Evolutionary conservation across 2,113 vertebrate genomes (phyloP), one percentile per base, ranked within the genome.

Genomic region (Stigmatopora argus): DNA sequence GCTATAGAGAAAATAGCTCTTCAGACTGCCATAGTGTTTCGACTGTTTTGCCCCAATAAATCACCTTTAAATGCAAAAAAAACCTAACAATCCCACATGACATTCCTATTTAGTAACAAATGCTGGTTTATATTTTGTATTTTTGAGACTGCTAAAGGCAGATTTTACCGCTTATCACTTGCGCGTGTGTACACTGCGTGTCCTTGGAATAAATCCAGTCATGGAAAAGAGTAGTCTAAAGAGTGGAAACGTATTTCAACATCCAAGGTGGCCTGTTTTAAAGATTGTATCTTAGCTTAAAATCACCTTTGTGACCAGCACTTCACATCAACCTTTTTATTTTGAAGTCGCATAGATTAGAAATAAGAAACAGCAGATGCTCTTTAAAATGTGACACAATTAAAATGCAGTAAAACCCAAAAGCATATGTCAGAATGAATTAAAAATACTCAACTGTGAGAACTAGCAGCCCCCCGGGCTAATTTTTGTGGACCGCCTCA

Each of bases 201-300:
- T 58, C 75, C 75, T 77, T 78, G 69, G 77, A 56, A 35, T 52
- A 59, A 35, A 72, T 63, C 38, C 65, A 53, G 58, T 64, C 51
- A 13, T 62, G 34, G 67, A 73, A 71, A 65, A 62, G 66, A 47
- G 21, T 47, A 55, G 12, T 61, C 66, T 45, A 65, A 61, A 26
- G 14, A 18, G 56, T 63, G 46, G 3, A 67, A 38, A 19, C 15
- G 44, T 44, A 58, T 65, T 46, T 78, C 49, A 51, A 71, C 12
- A 19, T 59, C 49, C 17, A 12, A 5, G 7, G 13, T 21, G 38
- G 67, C 23, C 21, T 41, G 55, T 35, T 59, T 56, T 14, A 60
- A 46, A 52, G 19, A 58, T n/a, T 18, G 17, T 9, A 7, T 3
- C 31, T 4, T 18, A 1, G 0, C 8, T 57, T 31, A 31, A 57